Conservation (phyloP, 2,113 vertebrate genomes). For the Azemiops feae region DNA sequence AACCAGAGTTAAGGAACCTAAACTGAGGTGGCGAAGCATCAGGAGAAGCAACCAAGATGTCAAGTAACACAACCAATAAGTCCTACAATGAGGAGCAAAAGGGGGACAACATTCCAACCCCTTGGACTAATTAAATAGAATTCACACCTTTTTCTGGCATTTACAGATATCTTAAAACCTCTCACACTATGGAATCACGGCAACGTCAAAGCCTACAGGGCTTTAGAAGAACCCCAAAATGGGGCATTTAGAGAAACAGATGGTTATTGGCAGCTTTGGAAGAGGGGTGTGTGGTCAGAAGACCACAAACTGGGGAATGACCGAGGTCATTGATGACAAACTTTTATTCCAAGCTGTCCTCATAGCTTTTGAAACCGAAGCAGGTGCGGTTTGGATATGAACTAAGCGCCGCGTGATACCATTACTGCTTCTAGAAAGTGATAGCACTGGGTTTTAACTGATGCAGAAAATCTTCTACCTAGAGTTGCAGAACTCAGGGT, state of each 20-base stretch:
- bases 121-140: slow-evolving; percentile 43
- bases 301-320: slow-evolving; percentile 15
- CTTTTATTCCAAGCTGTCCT: background rate
- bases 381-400: background rate
- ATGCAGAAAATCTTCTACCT: background rate
- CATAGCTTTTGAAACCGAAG: background rate
- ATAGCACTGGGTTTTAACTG: background rate
- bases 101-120: slow-evolving; percentile 26
- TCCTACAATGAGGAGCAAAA: slow-evolving; percentile 43
- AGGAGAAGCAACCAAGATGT: slow-evolving; percentile 43
- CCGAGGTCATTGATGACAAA: background rate
- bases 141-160: slow-evolving; percentile 43
- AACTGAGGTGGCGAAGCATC: background rate
- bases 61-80: background rate
- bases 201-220: background rate
- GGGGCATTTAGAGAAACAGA: slow-evolving; percentile 1
- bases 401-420: background rate
- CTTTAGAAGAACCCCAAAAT: background rate
- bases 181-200: slow-evolving; percentile 34
- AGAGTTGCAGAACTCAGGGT: background rate
- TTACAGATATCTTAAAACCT: slow-evolving; percentile 31
- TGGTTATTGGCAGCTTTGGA: background rate
- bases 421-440: background rate
- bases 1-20: background rate
- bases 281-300: background rate